Percentiles rank a stretch among this genome's conserved stretches.
Evolutionary conservation across 2,113 vertebrate species (phyloP).

Genomic region (Phaetusa simplex): DNA sequence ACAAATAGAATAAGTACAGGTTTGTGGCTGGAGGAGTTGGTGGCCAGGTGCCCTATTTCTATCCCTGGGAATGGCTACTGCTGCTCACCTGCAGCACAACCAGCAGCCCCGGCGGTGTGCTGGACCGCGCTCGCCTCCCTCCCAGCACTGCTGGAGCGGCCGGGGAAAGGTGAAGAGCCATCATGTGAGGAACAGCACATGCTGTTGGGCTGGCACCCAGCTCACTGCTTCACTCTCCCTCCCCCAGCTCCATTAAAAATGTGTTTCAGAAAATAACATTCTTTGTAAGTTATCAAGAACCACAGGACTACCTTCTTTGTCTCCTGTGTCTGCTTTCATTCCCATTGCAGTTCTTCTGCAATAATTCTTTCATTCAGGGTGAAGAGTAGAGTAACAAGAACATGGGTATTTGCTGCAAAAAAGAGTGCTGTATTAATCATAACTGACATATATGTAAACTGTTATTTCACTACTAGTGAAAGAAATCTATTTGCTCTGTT

Average conservation of each 20-base stretch:
- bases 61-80: not conserved
- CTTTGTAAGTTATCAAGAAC: not conserved
- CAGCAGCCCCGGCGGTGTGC: rapidly evolving
- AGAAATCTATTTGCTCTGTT: not conserved
- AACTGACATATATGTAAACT: not conserved
- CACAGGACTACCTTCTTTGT: not conserved
- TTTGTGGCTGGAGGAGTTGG: not conserved
- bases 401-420: not conserved
- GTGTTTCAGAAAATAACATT: not conserved
- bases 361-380: not conserved
- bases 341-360: not conserved
- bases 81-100: not conserved
- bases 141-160: rapidly evolving
- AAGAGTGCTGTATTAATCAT: too few species aligned
- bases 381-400: not conserved
- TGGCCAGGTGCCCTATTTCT: not conserved
- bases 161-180: not conserved
- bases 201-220: not conserved
- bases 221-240: not conserved
- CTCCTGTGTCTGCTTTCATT: not conserved
- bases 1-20: not conserved
- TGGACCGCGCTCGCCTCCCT: rapidly evolving
- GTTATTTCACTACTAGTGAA: not conserved
- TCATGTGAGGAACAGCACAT: not conserved
- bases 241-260: not conserved